These are phyloP conservation scores for Enoplolaimus lenunculus DNA, from an alignment of 2,888 invertebrate genomes.

Conservation along the genomic window DNA sequence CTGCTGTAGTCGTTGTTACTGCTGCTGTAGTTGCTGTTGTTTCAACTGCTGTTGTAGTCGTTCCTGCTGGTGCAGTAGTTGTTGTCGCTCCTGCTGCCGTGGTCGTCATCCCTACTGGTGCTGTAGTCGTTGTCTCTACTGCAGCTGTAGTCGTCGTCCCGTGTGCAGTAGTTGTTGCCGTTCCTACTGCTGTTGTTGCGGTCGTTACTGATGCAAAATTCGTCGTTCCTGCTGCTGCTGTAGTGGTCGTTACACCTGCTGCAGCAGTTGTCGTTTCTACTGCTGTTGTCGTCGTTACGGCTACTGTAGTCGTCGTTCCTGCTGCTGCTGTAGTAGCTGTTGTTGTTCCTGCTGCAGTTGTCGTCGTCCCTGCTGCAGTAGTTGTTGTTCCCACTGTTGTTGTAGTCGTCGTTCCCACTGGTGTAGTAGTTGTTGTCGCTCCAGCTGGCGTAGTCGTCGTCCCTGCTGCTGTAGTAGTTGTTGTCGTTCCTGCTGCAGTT, in stretches of 20 bases:
- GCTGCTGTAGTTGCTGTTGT: slow-evolving; percentile 3
- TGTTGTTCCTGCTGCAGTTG: background rate
- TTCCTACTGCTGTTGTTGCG: background rate
- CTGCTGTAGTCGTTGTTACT: slow-evolving; percentile 3
- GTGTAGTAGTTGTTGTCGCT: background rate
- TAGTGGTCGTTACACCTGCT: background rate
- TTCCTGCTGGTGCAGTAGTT: background rate
- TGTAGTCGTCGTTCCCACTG: background rate
- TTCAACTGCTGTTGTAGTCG: background rate
- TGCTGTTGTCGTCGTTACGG: background rate
- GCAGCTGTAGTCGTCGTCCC: background rate
- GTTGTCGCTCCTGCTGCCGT: slow-evolving; percentile 6
- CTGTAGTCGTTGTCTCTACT: background rate
- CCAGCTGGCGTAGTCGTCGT: background rate
- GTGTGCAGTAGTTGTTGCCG: background rate
- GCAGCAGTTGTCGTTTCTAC: too few species aligned
- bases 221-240: background rate
- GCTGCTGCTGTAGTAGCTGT: too few species aligned
- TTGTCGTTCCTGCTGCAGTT: background rate
- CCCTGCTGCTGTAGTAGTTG: background rate
- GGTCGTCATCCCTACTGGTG: background rate
- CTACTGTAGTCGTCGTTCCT: background rate
- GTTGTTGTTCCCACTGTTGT: background rate
- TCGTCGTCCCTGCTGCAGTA: background rate
- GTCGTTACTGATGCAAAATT: background rate